Evolutionary conservation across 2,797 vertebrate species (phyloP).

Genomic region (Sciaenops ocellatus): DNA sequence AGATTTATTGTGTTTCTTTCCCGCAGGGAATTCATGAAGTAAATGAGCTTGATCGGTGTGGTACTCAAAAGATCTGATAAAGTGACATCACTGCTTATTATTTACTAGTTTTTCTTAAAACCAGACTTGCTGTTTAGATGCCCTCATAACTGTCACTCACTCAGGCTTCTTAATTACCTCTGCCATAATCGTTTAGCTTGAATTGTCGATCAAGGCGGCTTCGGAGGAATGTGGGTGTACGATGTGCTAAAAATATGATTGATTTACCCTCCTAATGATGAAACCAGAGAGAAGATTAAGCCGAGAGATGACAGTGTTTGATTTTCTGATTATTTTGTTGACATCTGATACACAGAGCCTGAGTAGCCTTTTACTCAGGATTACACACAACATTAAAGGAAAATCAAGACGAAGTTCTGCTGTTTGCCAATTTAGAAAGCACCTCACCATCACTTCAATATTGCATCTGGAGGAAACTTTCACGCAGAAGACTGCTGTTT

Average conservation of each 20-base stretch:
- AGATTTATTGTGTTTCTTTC: slow-evolving; percentile 1
- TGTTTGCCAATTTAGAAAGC: slow-evolving; percentile 12
- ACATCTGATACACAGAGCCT: slow-evolving; percentile 44
- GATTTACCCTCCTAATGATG: slow-evolving; percentile 58
- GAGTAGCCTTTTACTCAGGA: slow-evolving; percentile 33
- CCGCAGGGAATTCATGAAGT: background rate
- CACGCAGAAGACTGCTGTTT: too few relatives aligned
- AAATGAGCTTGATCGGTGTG: slow-evolving; percentile 22
- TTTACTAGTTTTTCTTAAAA: slow-evolving; percentile 3
- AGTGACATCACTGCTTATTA: slow-evolving; percentile 9
- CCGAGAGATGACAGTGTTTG: slow-evolving; percentile 40
- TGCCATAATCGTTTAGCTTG: slow-evolving; percentile 29
- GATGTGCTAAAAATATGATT: slow-evolving; percentile 40
- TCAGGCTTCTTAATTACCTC: slow-evolving; percentile 50
- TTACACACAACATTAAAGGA: slow-evolving; percentile 27
- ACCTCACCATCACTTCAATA: background rate
- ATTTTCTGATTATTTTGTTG: slow-evolving; percentile 61
- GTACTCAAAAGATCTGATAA: slow-evolving; percentile 3
- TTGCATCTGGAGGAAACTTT: background rate
- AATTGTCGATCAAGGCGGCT: slow-evolving; percentile 38
- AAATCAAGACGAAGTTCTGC: slow-evolving; percentile 15
- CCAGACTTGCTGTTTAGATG: slow-evolving; percentile 18
- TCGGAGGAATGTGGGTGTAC: slow-evolving; percentile 9
- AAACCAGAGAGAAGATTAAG: slow-evolving; percentile 56
- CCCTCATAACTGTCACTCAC: slow-evolving; percentile 46